Evolutionary conservation across 2,888 invertebrate species (phyloP), one percentile per base, ranked within the genome.

Genomic region (Drosophila multiciliata): DNA sequence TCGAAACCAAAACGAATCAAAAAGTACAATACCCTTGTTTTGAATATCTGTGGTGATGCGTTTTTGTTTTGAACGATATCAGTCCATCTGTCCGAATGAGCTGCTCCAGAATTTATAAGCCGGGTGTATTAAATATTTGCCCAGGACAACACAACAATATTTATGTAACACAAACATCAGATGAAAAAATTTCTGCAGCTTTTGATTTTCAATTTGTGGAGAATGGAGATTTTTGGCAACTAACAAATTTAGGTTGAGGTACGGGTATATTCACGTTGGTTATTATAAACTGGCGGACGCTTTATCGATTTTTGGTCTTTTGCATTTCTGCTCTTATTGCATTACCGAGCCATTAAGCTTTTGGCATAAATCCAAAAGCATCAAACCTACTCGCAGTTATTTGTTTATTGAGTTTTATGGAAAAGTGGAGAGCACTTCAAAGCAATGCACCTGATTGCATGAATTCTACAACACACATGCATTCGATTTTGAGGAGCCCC

Each of bases 331-430:
- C 54, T 65, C 64, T 76, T 72, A 69, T 66, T 69, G 78, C 66
- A 75, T 79, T 88, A 81, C 80, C 78, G 68, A 77, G 66, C 75
- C 89, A 90, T 89, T 83, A 82, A 81, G 75, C 81, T 80, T 85
- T 76, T 64, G 70, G 63, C 76, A 83, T 69, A 81, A 88, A 83
- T 80, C 88, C 73, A 69, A 23, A 77, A 49, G 70, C 73, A 87
- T 70, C 57, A 70, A 76, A 70, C 55, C 58, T 55, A 42, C 29
- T 53, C 49, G 76, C 40, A 63, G 57, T 67, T 66, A 58, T 61
- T 68, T 42, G 58, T 61, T 36, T 60, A 29, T 53, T 57, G 50
- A 57, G 68, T 59, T 68, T 76, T 80, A 82, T 74, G 76, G 70
- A 0, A 68, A 73, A 88, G 4, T 26, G 67, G 66, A 42, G 69